Conservation (phyloP, 2,888 invertebrate species). For the Ethmia dodecea region DNA sequence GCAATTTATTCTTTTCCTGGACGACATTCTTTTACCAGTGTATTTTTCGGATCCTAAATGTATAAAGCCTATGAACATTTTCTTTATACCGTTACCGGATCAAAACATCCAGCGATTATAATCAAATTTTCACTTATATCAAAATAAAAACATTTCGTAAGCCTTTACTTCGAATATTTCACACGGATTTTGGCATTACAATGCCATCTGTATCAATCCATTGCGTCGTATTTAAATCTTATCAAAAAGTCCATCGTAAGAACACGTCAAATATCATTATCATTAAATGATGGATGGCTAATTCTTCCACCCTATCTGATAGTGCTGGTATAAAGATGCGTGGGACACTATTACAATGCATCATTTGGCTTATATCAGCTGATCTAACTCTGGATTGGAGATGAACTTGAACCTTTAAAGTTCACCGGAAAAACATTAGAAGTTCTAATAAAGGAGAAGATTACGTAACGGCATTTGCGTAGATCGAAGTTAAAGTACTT, state of each 20-base stretch:
- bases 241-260: slow-evolving; percentile 56
- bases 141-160: too few relatives aligned
- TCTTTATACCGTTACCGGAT: too few relatives aligned
- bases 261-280: slow-evolving; percentile 69
- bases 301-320: slow-evolving; percentile 38
- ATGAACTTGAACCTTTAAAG: slow-evolving; percentile 29
- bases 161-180: too few relatives aligned
- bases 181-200: slow-evolving; percentile 18
- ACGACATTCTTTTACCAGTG: too few relatives aligned
- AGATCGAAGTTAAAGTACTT: too few relatives aligned
- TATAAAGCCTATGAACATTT: too few relatives aligned
- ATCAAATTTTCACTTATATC: too few relatives aligned
- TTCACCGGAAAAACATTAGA: slow-evolving; percentile 19
- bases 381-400: slow-evolving; percentile 25
- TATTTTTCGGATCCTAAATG: too few relatives aligned
- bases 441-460: too few relatives aligned
- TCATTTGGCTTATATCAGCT: slow-evolving; percentile 44
- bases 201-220: slow-evolving; percentile 16
- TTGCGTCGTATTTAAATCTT: slow-evolving; percentile 29
- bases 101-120: too few relatives aligned
- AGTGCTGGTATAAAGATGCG: slow-evolving; percentile 60
- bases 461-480: too few relatives aligned
- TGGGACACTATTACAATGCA: slow-evolving; percentile 68
- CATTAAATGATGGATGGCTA: slow-evolving; percentile 70
- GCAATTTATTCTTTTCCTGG: too few relatives aligned